Evolutionary conservation across 2,888 invertebrate species (phyloP), one percentile per base, ranked within the genome.

Genomic region (Erebia palarica): DNA sequence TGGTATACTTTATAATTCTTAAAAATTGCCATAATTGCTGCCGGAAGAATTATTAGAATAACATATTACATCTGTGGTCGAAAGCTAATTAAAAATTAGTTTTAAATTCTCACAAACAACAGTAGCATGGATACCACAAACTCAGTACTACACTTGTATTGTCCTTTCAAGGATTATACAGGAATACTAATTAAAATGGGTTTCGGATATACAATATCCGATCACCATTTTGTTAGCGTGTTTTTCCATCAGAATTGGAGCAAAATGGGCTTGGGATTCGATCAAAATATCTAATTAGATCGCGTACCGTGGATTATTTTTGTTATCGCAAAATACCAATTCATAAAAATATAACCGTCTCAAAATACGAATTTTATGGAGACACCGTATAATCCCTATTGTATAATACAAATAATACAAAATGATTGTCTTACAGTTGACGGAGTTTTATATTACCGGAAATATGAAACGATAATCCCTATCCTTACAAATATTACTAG

Each of bases 101-200:
- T 14, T n/a, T 5, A 14, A 51, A 13, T 13, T 60, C 5, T 42
- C 16, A 44, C 11, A 60, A 60, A 18, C n/a, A 16, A 11, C 13
- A 16, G 11, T 7, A 18, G 16, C 44, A 27, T 51, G 51, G 64
- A 53, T 27, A 64, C 16, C 18, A 18, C 47, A 44, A 51, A n/a
- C 42, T 42, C 47, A n/a, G n/a, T 64, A 64, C n/a, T 64, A 27
- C 51, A 27, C n/a, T 53, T 53, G 64, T 16, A 51, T 64, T 64
- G 51, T 51, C 51, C 51, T 64, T 36, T 36, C 51, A 16, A 11
- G 44, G 65, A 69, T 72, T 67, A 59, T 44, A 64, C 63, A 58
- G 69, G 57, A 67, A 67, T 64, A 69, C 49, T 69, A 73, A 65
- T 73, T 60, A 71, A 64, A 44, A 42, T 49, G 59, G 44, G 53